A percentile compares a stretch with the other conserved stretches of the same genome.
Conservation (phyloP, 2,888 invertebrate species). For the Fragum whitleyi region DNA sequence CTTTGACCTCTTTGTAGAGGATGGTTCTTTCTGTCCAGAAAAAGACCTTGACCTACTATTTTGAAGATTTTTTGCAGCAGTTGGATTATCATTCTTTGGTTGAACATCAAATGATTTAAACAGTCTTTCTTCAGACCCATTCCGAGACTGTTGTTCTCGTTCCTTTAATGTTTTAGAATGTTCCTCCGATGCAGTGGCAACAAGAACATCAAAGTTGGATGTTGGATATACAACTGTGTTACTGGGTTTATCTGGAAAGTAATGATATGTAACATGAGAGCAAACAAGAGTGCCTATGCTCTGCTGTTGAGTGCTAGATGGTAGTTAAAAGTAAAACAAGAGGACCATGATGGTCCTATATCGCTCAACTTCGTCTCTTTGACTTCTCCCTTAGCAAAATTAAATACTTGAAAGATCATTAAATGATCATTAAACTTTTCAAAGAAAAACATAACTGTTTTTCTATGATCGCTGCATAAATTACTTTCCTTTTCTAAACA, state of each 20-base stretch:
- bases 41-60: background rate
- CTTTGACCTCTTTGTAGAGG: slow-evolving; percentile 13
- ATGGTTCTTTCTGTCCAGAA: background rate
- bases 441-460: too few relatives aligned
- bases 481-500: too few relatives aligned
- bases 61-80: background rate
- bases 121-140: slow-evolving; percentile 42
- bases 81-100: background rate
- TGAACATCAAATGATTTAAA: slow-evolving; percentile 58
- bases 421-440: too few relatives aligned
- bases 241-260: slow-evolving; percentile 3
- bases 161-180: slow-evolving; percentile 87
- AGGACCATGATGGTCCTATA: too few relatives aligned
- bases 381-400: too few relatives aligned
- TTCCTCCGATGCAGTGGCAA: slow-evolving; percentile 96
- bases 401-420: too few relatives aligned
- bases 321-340: too few relatives aligned
- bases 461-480: too few relatives aligned
- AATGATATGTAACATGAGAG: too few relatives aligned
- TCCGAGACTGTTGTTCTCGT: slow-evolving; percentile 37
- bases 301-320: too few relatives aligned
- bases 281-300: too few relatives aligned
- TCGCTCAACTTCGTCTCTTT: too few relatives aligned
- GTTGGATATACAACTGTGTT: slow-evolving; percentile 31
- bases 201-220: slow-evolving; percentile 94